These are phyloP conservation scores for Mesaphorura yosii DNA, from an alignment of 1,140 invertebrate genomes.

Conservation along the genomic window DNA sequence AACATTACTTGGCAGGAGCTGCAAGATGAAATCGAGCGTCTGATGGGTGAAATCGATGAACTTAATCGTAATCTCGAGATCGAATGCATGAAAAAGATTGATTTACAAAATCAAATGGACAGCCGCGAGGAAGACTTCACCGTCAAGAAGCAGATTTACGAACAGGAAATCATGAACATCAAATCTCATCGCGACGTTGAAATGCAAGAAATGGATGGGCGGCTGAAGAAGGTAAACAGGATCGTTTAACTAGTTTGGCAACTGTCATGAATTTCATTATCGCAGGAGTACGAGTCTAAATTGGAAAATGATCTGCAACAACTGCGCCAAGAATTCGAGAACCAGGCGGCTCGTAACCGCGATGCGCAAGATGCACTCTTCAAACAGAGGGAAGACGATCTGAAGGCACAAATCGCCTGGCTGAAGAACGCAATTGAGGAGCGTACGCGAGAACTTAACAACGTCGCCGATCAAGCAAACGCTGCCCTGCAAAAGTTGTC, in stretches of 20 bases:
- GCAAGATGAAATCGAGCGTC: slow-evolving; percentile 17
- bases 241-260: no score
- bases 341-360: slow-evolving; percentile 36
- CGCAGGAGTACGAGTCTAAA: slow-evolving; percentile 42
- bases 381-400: slow-evolving; percentile 26
- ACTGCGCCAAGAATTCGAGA: slow-evolving; percentile 43
- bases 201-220: slow-evolving; percentile 42
- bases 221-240: slow-evolving; percentile 33
- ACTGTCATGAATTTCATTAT: not conserved
- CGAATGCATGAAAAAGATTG: slow-evolving; percentile 43
- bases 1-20: slow-evolving; percentile 24
- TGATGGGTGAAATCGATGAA: slow-evolving; percentile 14
- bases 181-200: slow-evolving; percentile 39
- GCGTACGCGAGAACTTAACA: slow-evolving; percentile 2
- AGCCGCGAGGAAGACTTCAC: slow-evolving; percentile 44
- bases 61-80: slow-evolving; percentile 37
- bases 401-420: slow-evolving; percentile 17
- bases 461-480: slow-evolving; percentile 2
- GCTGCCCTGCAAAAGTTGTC: slow-evolving; percentile 11
- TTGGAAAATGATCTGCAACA: slow-evolving; percentile 42
- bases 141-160: slow-evolving; percentile 42
- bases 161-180: slow-evolving; percentile 43
- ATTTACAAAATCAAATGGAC: slow-evolving; percentile 44
- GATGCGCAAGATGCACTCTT: slow-evolving; percentile 36
- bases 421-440: slow-evolving; percentile 13